Base-by-base conservation (phyloP, 2,888 invertebrate genomes). In the Drosophila sordidula region DNA sequence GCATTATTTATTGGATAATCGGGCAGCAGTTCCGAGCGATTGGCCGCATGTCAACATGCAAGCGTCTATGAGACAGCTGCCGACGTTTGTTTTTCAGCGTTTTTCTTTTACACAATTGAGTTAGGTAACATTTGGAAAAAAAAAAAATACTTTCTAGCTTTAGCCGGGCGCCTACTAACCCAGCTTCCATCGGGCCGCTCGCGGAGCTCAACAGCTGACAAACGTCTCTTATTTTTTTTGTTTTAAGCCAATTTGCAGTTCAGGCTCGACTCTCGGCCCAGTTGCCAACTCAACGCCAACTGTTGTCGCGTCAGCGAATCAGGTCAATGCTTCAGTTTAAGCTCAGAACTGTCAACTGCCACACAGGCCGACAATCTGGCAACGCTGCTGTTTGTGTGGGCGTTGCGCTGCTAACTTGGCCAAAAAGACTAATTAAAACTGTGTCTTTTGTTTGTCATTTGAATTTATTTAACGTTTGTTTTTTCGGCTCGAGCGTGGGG, bases 251-350 rank as follows among this genome's bases (percentile, higher is more conserved):
- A 44, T 34, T 41, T 36, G 49, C 49, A 29, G 29, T 29, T 29
- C 3, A 29, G 29, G 2, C 29, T 29, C 29, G 29, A 29, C 29
- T 29, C 9, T 29, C 29, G 79, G 39, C 67, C 73, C 73, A 82
- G 80, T 76, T 81, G 63, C 67, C 64, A 69, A 69, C 56, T 72
- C 57, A 65, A 64, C 78, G 78, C 78, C 79, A 79, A 84, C 78
- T 84, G 75, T 61, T 51, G 38, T 25, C 6, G 38, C 49, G 80
- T 74, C 70, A 52, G 46, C 45, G 69, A 82, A 82, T 85, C 79
- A 68, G 82, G 88, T 76, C 82, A 87, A 78, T 87, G 86, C 71
- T 80, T 85, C 46, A 39, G 46, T 49, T 26, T 36, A 34, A 14
- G 41, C 52, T 47, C 46, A 67, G 74, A 71, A 67, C 64, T 70